Base-by-base conservation (phyloP, 2,797 vertebrate genomes). In the Furcifer pardalis region DNA sequence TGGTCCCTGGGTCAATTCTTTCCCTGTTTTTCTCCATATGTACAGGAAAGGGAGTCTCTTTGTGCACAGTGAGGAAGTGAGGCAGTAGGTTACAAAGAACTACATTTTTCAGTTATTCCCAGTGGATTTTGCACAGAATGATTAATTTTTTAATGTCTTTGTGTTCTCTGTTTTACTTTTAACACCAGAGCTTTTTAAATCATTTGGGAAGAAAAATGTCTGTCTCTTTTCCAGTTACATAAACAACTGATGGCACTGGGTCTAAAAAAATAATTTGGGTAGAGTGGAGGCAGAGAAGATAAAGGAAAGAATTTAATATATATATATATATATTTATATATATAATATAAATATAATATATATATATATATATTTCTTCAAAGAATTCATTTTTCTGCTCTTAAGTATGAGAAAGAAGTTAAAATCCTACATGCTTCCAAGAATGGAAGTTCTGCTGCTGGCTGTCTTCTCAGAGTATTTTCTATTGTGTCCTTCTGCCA, bases 71-170 rank as follows among this genome's bases (percentile, higher is more conserved):
- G 77, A 88, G 84, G 91, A 87, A 77, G 66, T 0, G 0, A 32
- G 91, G 94, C 90, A 52, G 81, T 1, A 73, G 93, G 88, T 92
- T 89, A 75, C 40, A 1, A 75, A 1, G 0, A 0, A 25, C 85
- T 89, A 88, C 94, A 93, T 94, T 94, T 93, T 94, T 1, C 88
- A 40, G 85, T 88, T 88, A 3, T 85, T 95, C 94, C 94, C 92
- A 7, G 0, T 0, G 92, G 95, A 87, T 44, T 7, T 89, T 35
- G 80, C 77, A 88, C 65, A 13, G 85, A 89, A 90, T 95, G 95
- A 96, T 96, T 95, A 94, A 96, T 95, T 90, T 88, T 93, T 94
- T 85, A 94, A 92, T 92, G 94, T 95, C 94, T 95, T 95, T 95
- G 94, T 95, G 95, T 92, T 95, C 88, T 93, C 91, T 94, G 90